These are phyloP conservation scores for Morelia viridis DNA, from an alignment of 2,797 vertebrate species.

Conservation along the genomic window DNA sequence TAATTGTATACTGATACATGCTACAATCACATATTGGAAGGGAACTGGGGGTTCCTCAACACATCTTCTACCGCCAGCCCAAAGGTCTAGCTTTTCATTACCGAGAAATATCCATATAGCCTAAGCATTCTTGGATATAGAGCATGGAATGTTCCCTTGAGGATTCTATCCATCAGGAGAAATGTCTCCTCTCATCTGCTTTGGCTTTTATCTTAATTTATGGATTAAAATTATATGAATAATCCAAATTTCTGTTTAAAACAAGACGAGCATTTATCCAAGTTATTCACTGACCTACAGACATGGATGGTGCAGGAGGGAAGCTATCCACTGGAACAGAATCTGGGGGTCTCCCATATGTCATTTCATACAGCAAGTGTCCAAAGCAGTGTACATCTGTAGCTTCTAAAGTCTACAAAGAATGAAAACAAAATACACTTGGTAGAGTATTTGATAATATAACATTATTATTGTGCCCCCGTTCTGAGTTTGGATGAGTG, in stretches of 20 bases:
- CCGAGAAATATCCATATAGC: not conserved
- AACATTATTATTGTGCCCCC: not conserved
- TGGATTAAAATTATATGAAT: not conserved
- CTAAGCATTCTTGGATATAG: not conserved
- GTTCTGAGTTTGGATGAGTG: not conserved
- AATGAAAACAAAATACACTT: not conserved
- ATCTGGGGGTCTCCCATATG: slow-evolving; percentile 88
- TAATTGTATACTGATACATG: slow-evolving; percentile 22
- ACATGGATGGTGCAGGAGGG: slow-evolving; percentile 79
- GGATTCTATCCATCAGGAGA: not conserved
- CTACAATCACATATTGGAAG: slow-evolving; percentile 45
- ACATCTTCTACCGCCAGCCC: not conserved
- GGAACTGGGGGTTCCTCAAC: not conserved
- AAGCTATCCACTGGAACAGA: slow-evolving; percentile 84
- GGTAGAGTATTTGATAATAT: not conserved
- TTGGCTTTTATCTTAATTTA: not conserved
- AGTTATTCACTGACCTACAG: slow-evolving; percentile 83
- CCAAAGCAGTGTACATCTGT: slow-evolving; percentile 93
- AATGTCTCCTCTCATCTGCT: not conserved
- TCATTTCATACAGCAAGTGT: slow-evolving; percentile 95
- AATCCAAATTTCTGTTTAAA: not conserved
- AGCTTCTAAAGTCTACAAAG: slow-evolving; percentile 84
- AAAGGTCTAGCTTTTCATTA: not conserved
- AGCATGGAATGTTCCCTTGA: not conserved
- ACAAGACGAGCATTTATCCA: not conserved